These are phyloP conservation scores for Nicator chloris DNA, from an alignment of 2,113 vertebrate genomes.

Conservation along the genomic window DNA sequence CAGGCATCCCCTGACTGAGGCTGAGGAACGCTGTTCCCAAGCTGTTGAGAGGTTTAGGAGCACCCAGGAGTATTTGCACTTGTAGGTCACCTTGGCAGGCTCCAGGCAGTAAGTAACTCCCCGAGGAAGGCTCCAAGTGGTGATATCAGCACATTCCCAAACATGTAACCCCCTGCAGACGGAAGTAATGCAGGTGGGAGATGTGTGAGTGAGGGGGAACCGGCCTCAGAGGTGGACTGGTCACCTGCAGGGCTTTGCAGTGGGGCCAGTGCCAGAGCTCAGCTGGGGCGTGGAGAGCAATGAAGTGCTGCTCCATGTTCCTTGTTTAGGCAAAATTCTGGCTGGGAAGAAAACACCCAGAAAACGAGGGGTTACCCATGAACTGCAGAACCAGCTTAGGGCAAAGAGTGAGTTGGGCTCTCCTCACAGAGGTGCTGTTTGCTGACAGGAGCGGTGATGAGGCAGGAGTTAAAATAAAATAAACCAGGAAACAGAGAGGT, in stretches of 20 bases:
- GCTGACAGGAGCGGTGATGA: background rate
- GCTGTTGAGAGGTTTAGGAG: background rate
- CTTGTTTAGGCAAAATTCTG: background rate
- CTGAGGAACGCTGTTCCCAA: background rate
- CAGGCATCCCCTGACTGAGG: background rate
- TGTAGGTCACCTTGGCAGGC: background rate
- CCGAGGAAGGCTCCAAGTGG: background rate
- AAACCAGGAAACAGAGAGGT: background rate
- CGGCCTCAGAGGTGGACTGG: background rate
- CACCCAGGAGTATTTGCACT: background rate
- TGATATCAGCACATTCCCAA: background rate
- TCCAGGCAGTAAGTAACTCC: background rate
- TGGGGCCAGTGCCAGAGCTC: background rate
- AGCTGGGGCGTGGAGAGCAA: accelerated
- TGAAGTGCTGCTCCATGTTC: background rate
- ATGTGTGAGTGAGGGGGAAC: background rate
- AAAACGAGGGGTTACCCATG: background rate
- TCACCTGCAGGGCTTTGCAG: background rate
- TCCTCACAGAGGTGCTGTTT: background rate
- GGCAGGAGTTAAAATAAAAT: background rate
- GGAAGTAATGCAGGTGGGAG: background rate
- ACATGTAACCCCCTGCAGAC: background rate
- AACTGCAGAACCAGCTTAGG: background rate
- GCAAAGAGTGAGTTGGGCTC: background rate
- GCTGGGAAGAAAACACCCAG: background rate